Base-by-base conservation (phyloP, 64 coral and sea anemone genomes). In the Platygyra sinensis region DNA sequence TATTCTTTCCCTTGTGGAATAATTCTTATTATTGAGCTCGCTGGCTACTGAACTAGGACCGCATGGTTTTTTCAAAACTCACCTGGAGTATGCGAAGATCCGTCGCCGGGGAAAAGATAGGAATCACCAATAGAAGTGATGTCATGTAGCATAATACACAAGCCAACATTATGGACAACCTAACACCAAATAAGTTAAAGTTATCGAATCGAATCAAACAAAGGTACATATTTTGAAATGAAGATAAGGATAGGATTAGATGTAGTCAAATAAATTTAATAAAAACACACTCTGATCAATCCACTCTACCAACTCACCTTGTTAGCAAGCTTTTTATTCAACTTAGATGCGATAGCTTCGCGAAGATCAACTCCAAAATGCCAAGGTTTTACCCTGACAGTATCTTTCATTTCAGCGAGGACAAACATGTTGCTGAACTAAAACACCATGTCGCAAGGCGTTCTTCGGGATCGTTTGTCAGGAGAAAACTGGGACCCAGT, bases 31-130 rank as follows among this genome's bases (percentile, higher is more conserved):
- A 4, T 46, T 5, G 39, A 46, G 39, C 5, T 8, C 39, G 3
- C 33, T 36, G 33, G 33, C 33, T 36, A 36, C 33, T 36, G 33
- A 36, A 54, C n/a, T 30, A 25, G 36, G n/a, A 19, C n/a, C 36
- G 46, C 13, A 33, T 69, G 8, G 4, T 4, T 69, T n/a, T n/a
- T 22, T 67, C 18, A 25, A 60, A 59, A 84, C 79, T 89, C 76
- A 98, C 96, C 96, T 57, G 97, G 94, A 25, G 97, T 96, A 73
- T 95, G 93, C 15, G 97, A 99, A n/a, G 94, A 95, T 16, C 97
- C 97, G 91, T 99, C 97, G 29, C 97, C 97, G 39, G 97, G 97
- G 39, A 99, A 92, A 28, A 99, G 67, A 86, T 95, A 99, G 14
- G 97, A 99, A 64, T 99, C 97, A 72, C 94, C 97, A 81, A 99